Base-by-base conservation (phyloP, 1,140 invertebrate genomes). In the Atta cephalotes region DNA sequence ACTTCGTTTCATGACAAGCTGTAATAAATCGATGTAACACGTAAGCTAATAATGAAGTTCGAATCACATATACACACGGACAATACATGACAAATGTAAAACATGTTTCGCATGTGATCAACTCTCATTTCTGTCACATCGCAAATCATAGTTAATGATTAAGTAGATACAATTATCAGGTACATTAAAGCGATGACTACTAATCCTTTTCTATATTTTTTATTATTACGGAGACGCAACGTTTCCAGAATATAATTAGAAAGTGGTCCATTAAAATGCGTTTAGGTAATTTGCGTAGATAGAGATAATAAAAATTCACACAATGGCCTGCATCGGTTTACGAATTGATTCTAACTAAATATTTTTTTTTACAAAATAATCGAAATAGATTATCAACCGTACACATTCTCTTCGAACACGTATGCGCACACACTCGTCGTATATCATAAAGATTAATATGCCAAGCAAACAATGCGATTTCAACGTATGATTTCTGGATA, bases 181-280 rank as follows among this genome's bases (percentile, higher is more conserved):
- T 62, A 60, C n/a, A n/a, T 76, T 76, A 60, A n/a, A 9, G 14
- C 31, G 4, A 76, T 58, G 56, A 76, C 31, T 60, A 76, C n/a
- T 10, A 76, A 74, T 74, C 10, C 18, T 76, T 76, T 25, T 12
- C 16, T 21, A 60, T 10, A 25, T 76, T 60, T 76, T 76, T 63
- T 25, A 12, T 10, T 45, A 16, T 18, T 60, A 60, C 21, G 31
- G 14, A 31, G n/a, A 74, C 28, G 49, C 60, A 18, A 60, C 31
- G n/a, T 56, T 60, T 45, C n/a, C 56, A 76, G 18, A 76, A 76
- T 76, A n/a, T 35, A 76, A 76, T 60, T 76, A 76, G 72, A 76
- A 76, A 76, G 56, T 60, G 28, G 14, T n/a, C 21, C 31, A 25
- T 76, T 7, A 62, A 76, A 39, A 18, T 9, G 7, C 31, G 5